Percentiles rank a stretch among this genome's conserved stretches.
Evolutionary conservation across 2,888 invertebrate genomes (phyloP).

Genomic region (Clusia tigrina): DNA sequence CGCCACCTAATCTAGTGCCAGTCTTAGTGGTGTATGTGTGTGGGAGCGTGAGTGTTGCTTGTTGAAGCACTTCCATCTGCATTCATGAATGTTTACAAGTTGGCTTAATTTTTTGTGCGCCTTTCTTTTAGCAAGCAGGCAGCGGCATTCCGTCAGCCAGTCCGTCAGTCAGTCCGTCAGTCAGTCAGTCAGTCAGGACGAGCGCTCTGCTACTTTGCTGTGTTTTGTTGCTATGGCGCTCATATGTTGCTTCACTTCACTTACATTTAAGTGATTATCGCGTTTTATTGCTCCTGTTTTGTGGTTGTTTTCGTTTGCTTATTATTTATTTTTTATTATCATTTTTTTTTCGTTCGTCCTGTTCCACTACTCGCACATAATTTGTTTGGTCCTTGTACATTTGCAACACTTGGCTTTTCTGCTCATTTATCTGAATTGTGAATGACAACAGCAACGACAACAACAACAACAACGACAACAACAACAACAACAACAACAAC

Average conservation of each 20-base stretch:
- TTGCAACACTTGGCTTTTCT: background rate
- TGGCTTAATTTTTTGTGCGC: background rate
- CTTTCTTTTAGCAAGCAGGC: too few relatives aligned
- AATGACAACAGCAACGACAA: background rate
- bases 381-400: background rate
- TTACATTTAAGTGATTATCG: background rate
- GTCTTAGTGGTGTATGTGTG: too few relatives aligned
- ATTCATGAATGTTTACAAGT: background rate
- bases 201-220: background rate
- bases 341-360: background rate
- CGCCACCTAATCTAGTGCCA: too few relatives aligned
- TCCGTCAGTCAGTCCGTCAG: background rate
- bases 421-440: background rate
- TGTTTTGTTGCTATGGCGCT: constrained; percentile 5
- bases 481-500: too few relatives aligned
- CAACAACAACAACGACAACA: constrained; percentile 14
- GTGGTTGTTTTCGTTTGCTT: background rate
- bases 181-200: background rate
- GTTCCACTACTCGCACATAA: background rate
- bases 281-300: constrained; percentile 5
- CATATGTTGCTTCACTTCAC: background rate
- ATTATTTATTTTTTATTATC: background rate
- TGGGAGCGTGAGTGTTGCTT: too few relatives aligned
- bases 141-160: background rate
- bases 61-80: background rate